These are phyloP conservation scores for Cheilosia soror DNA, from an alignment of 2,888 invertebrate species.

Conservation along the genomic window DNA sequence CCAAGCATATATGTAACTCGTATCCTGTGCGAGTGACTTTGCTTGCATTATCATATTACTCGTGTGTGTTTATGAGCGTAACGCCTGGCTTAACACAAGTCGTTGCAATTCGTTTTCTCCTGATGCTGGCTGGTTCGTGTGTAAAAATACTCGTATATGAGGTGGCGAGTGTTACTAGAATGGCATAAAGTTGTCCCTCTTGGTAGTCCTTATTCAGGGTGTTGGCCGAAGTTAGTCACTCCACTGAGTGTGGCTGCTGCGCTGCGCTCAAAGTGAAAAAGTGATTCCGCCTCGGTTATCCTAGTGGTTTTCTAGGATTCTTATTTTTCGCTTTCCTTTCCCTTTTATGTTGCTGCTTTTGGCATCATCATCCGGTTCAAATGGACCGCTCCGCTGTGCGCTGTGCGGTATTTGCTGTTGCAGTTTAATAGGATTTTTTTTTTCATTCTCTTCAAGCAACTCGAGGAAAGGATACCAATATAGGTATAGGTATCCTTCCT, in stretches of 20 bases:
- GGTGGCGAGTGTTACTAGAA: background rate
- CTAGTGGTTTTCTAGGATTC: conserved; percentile 53
- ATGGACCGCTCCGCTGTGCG: conserved; percentile 35
- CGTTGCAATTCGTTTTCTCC: conserved; percentile 4
- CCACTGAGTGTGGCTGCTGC: conserved; percentile 24
- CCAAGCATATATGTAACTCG: background rate
- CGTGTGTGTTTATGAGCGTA: conserved; percentile 48
- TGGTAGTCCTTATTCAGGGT: conserved; percentile 28
- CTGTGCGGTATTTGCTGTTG: conserved; percentile 51
- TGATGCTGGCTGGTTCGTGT: background rate
- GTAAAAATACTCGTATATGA: background rate
- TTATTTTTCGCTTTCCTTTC: conserved; percentile 28
- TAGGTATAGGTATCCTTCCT: conserved; percentile 49
- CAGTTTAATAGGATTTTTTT: conserved; percentile 30
- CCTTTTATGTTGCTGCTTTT: conserved; percentile 7
- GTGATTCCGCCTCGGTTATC: conserved; percentile 66
- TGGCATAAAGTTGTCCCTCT: background rate
- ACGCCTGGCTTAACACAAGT: conserved; percentile 51
- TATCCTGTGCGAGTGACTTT: conserved; percentile 27
- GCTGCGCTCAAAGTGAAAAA: conserved; percentile 59
- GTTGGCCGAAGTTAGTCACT: conserved; percentile 43
- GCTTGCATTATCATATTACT: conserved; percentile 46
- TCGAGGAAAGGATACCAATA: conserved; percentile 24
- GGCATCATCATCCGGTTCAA: conserved; percentile 50
- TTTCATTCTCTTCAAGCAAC: conserved; percentile 2